phyloP scores from a whole-genome alignment of 2,888 invertebrate species.

The Cosmia trapezina region DNA sequence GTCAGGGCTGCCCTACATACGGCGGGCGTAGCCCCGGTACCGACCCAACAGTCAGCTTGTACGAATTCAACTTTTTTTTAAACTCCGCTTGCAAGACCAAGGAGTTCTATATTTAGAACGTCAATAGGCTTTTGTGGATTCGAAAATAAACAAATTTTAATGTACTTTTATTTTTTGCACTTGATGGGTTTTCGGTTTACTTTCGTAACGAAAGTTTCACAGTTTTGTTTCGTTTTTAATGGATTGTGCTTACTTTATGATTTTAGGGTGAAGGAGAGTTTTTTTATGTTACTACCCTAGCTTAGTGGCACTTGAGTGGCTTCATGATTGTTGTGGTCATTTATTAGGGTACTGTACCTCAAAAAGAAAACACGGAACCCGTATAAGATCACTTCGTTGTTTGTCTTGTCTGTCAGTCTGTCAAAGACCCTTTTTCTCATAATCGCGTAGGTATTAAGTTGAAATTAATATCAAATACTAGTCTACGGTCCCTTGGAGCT shows the following conservation, averaged over 20 bases:
- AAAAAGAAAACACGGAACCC: too few species aligned
- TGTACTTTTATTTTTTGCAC: constrained; percentile 35
- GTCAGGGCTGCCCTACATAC: constrained; percentile 88
- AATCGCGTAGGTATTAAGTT: too few species aligned
- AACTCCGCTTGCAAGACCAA: constrained; percentile 75
- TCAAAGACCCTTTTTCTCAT: too few species aligned
- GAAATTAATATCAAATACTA: too few species aligned
- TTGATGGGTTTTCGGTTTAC: constrained; percentile 20
- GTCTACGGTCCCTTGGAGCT: too few species aligned
- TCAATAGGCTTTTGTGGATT: constrained; percentile 64
- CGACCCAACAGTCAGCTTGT: constrained; percentile 69
- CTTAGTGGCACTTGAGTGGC: not conserved
- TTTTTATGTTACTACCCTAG: not conserved
- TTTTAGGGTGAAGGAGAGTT: not conserved
- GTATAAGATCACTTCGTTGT: too few species aligned
- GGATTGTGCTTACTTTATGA: constrained; percentile 6
- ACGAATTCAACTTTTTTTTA: constrained; percentile 74
- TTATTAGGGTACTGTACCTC: not conserved
- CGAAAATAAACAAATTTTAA: constrained; percentile 55
- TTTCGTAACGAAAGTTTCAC: constrained; percentile 10
- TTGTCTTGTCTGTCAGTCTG: too few species aligned
- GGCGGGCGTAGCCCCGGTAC: constrained; percentile 82
- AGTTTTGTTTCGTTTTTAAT: constrained; percentile 7
- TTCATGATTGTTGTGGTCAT: not conserved
- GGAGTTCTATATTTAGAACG: constrained; percentile 82